Evolutionary conservation across 1,140 invertebrate genomes (phyloP), one percentile per base, ranked within the genome.

Genomic region (Plectus sambesii): DNA sequence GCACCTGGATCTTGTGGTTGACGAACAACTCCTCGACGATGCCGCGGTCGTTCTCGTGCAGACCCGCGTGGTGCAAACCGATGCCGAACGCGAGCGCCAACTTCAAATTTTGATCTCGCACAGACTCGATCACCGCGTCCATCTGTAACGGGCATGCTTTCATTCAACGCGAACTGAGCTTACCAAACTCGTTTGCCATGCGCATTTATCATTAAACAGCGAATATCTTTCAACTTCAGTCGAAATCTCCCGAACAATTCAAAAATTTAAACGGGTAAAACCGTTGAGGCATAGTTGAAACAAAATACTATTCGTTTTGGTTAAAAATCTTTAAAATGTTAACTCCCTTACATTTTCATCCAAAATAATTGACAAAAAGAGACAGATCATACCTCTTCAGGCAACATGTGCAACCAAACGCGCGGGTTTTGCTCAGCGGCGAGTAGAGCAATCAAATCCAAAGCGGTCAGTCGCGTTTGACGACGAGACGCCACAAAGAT

Each of bases 401-500:
- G 86, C 5, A 76, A 73, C 76, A 92, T 87, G 59, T 87, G 81
- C 0, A 97, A 66, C 84, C 92, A 99, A 70, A 93, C 86, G 67
- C 90, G 92, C 0, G 89, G 86, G 68, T 92, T 82, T 48, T 84
- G 79, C 66, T 96, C 89, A 0, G 80, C 81, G 0, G 87, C 86
- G 8, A 98, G 74, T 66, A 83, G 89, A 1, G 89, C 85, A 48
- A 98, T 93, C 1, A 99, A 76, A 73, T 97, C 93, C 25, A 97
- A 72, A 0, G 93, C 93, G 4, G 94, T 99, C 23, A 99, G 74
- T 47, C 93, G 77, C 0, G 93, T 99, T 76, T 99, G 94, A 56
- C 94, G 75, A 37, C 93, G 75, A n/a, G 89, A 96, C 1, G 93
- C 93, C 0, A 98, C 94, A 72, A 99, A 99, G 4, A 99, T 80